Evolutionary conservation across 2,888 invertebrate genomes (phyloP), one percentile per base, ranked within the genome.

Genomic region (Coronaproctus castanopsis): DNA sequence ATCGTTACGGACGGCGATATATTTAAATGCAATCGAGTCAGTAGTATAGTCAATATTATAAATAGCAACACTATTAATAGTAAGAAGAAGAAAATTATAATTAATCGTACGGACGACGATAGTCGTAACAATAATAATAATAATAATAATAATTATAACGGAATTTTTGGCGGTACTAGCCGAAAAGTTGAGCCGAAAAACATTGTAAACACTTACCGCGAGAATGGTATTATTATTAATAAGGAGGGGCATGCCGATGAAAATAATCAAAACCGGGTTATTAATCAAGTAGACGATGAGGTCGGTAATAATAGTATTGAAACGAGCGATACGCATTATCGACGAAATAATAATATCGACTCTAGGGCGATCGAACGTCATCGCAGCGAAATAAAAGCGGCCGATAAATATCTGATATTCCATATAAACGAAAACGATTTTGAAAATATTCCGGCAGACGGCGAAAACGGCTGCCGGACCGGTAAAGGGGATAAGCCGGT

Each of bases 341-440:
- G 8, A 8, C 5, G 5, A 36, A 5, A 8, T 5, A 36, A 36
- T 14, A n/a, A 49, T 53, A 24, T n/a, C 21, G 10, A 14, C 21
- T 14, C 70, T 70, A 65, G 69, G 73, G 65, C 72, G 73, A 62
- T 75, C 74, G 66, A 76, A 75, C 63, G 74, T 78, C 59, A 63
- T 55, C 57, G 36, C 5, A 36, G 36, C 14, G 62, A 63, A 48
- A 55, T 54, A 66, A 85, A 81, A 69, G 84, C 85, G 69, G 78
- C 84, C 67, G 86, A 87, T 73, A 81, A 82, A 71, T 87, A 79
- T 72, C 87, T 85, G 70, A 81, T 83, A 70, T 88, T 88, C 69
- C 87, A 88, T 73, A 74, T 88, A 63, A 84, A 86, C 69, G 88
- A 88, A 69, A 78, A 79, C 70, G 75, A 77, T 64, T 75, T 75